These are phyloP conservation scores for Scortum barcoo DNA, from an alignment of 2,113 vertebrate genomes.

Conservation along the genomic window DNA sequence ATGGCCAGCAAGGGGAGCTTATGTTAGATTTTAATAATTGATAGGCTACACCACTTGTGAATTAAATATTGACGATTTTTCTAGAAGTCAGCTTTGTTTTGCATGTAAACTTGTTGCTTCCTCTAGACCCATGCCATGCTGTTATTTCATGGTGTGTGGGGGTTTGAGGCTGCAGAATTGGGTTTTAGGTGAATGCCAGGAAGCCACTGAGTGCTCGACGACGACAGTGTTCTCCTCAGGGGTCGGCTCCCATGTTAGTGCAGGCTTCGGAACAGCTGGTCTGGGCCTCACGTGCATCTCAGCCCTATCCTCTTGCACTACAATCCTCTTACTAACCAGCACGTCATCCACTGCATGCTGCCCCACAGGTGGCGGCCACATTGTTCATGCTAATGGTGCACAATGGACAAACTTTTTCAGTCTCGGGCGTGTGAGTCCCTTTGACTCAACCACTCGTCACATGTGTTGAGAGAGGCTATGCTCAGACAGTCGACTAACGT, in stretches of 20 bases:
- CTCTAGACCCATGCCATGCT: background rate
- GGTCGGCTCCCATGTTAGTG: slow-evolving; percentile 24
- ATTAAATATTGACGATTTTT: background rate
- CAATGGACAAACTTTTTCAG: slow-evolving; percentile 30
- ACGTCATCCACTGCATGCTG: slow-evolving; percentile 36
- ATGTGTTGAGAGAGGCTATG: slow-evolving; percentile 5
- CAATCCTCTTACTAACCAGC: slow-evolving; percentile 72
- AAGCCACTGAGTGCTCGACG: slow-evolving; percentile 23
- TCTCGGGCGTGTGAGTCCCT: slow-evolving; percentile 37
- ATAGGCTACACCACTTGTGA: background rate
- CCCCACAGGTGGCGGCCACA: slow-evolving; percentile 63
- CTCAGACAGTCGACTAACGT: background rate
- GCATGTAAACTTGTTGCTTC: background rate
- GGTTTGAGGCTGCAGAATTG: slow-evolving; percentile 35
- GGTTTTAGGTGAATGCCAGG: slow-evolving; percentile 22
- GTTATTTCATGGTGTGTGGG: slow-evolving; percentile 1
- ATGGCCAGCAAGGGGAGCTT: background rate
- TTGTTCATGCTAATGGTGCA: slow-evolving; percentile 30
- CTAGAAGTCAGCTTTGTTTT: background rate
- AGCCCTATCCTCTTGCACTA: slow-evolving; percentile 26
- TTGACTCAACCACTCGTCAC: slow-evolving; percentile 27
- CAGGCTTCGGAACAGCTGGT: slow-evolving; percentile 48
- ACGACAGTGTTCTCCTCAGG: slow-evolving; percentile 27
- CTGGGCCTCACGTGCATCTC: slow-evolving; percentile 42
- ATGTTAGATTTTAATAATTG: slow-evolving; percentile 5